Percentiles rank a stretch among this genome's conserved stretches.
Conservation (phyloP, 2,888 invertebrate species). For the Labia minor region DNA sequence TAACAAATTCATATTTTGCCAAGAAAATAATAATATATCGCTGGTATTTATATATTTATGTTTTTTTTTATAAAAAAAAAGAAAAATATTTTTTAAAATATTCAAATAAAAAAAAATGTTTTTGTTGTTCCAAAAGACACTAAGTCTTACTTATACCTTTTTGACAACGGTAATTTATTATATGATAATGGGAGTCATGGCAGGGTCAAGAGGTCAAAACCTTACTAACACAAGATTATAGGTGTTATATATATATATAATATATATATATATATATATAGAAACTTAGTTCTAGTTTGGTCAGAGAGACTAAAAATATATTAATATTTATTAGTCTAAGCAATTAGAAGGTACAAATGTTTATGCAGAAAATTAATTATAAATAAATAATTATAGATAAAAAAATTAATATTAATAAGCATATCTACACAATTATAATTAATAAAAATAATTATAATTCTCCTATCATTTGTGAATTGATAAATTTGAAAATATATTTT, state of each 20-base stretch:
- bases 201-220: not conserved
- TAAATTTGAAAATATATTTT: too few relatives aligned
- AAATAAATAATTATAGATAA: too few relatives aligned
- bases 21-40: not conserved
- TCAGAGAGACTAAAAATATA: too few relatives aligned
- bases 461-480: too few relatives aligned
- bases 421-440: too few relatives aligned
- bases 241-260: slow-evolving; percentile 3
- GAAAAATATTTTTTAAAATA: not conserved
- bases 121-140: not conserved
- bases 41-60: too few relatives aligned
- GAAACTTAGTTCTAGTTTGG: not conserved
- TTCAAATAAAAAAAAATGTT: not conserved
- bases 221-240: not conserved
- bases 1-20: not conserved
- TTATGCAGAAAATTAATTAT: too few relatives aligned
- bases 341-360: too few relatives aligned
- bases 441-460: too few relatives aligned
- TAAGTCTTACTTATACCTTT: not conserved
- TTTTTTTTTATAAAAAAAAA: not conserved
- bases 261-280: too few relatives aligned
- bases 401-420: too few relatives aligned
- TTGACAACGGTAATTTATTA: not conserved
- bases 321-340: too few relatives aligned
- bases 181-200: not conserved